phyloP scores from a whole-genome alignment of 2,888 invertebrate species.

The Harpagoxenus sublaevis region DNA sequence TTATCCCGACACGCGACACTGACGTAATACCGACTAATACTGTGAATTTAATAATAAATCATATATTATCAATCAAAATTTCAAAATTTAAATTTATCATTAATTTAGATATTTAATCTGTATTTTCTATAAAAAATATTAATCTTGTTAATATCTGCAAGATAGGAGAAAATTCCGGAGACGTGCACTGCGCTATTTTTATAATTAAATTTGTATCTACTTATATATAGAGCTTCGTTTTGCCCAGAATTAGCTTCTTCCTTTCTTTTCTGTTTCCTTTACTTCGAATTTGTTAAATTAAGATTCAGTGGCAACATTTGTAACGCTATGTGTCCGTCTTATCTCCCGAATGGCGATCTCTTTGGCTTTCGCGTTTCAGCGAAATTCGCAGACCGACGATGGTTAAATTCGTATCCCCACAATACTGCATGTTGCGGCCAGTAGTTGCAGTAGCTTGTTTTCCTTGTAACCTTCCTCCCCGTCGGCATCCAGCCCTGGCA shows the following conservation, averaged over 20 bases:
- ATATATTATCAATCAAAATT: neutral
- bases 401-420: constrained; percentile 51
- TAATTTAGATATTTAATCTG: neutral
- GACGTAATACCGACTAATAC: neutral
- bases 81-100: neutral
- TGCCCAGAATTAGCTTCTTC: neutral
- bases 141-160: neutral
- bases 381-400: constrained; percentile 47
- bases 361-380: constrained; percentile 29
- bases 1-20: neutral
- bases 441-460: constrained; percentile 54
- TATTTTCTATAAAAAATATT: neutral
- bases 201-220: neutral
- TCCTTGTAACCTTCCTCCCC: constrained; percentile 43
- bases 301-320: neutral
- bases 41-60: neutral
- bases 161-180: neutral
- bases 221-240: neutral
- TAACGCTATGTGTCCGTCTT: constrained; percentile 4
- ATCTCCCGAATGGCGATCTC: constrained; percentile 22
- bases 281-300: constrained; percentile 5
- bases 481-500: constrained; percentile 10
- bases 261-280: no score
- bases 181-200: no score
- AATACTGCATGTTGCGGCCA: constrained; percentile 29